Evolutionary conservation across 2,113 vertebrate genomes (phyloP).

Genomic region (Equus przewalskii): DNA sequence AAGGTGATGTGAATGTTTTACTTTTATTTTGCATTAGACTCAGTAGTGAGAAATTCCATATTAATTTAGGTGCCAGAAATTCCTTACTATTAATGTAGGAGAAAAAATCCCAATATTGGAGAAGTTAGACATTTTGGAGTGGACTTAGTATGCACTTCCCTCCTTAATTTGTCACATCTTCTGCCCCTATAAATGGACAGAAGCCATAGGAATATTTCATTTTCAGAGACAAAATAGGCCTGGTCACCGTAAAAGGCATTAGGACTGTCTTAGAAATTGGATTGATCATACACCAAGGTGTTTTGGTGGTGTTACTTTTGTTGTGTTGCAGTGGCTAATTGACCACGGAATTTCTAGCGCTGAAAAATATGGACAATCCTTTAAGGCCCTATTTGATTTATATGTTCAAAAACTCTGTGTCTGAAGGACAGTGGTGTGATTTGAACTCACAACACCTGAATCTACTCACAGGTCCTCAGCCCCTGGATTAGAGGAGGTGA

Average conservation of each 20-base stretch:
- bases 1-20: not conserved
- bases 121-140: not conserved
- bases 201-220: not conserved
- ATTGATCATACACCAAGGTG: not conserved
- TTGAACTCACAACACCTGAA: not conserved
- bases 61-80: not conserved
- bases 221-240: not conserved
- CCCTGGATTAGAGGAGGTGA: not conserved
- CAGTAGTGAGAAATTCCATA: not conserved
- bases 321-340: not conserved
- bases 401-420: not conserved
- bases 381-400: not conserved
- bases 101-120: not conserved
- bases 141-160: not conserved
- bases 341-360: not conserved
- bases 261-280: not conserved
- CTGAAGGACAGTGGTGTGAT: not conserved
- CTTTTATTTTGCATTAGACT: not conserved
- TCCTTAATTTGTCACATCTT: not conserved
- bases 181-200: not conserved
- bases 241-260: not conserved
- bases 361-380: not conserved
- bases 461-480: not conserved
- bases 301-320: not conserved
- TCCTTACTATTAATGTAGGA: not conserved